These are phyloP conservation scores for Leptocoma aspasia DNA, from an alignment of 2,113 vertebrate species.

Conservation along the genomic window DNA sequence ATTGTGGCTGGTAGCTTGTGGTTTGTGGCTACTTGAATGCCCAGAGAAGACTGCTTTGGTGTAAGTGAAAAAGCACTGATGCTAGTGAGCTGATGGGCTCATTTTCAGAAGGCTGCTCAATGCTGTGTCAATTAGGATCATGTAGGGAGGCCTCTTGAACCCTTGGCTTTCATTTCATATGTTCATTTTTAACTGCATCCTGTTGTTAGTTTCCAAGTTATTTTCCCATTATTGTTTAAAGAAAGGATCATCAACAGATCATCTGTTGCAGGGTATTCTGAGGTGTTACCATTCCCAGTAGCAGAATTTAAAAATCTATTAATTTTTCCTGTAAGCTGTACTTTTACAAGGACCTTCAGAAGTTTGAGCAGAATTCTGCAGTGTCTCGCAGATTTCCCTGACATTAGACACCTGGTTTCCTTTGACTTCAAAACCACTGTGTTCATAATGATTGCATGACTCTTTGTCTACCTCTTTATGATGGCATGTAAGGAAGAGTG, in stretches of 20 bases:
- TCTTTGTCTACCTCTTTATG: not conserved
- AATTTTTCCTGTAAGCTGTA: not conserved
- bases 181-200: not conserved
- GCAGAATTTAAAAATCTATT: not conserved
- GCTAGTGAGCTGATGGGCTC: not conserved
- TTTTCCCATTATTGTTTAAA: not conserved
- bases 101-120: not conserved
- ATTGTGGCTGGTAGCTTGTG: too few species aligned
- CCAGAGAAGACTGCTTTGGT: not conserved
- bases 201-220: not conserved
- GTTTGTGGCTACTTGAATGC: not conserved
- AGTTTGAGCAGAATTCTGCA: not conserved
- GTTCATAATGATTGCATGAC: accelerated
- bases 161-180: not conserved
- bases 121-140: not conserved
- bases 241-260: not conserved
- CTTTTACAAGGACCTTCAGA: not conserved
- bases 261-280: not conserved
- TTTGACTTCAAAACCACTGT: not conserved
- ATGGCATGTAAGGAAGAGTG: not conserved
- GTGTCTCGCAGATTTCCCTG: not conserved
- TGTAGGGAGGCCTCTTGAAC: not conserved
- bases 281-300: not conserved
- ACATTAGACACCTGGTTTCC: not conserved
- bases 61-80: not conserved